Conservation (phyloP, 2,888 invertebrate genomes). For the Glyphotaelius pellucidus region DNA sequence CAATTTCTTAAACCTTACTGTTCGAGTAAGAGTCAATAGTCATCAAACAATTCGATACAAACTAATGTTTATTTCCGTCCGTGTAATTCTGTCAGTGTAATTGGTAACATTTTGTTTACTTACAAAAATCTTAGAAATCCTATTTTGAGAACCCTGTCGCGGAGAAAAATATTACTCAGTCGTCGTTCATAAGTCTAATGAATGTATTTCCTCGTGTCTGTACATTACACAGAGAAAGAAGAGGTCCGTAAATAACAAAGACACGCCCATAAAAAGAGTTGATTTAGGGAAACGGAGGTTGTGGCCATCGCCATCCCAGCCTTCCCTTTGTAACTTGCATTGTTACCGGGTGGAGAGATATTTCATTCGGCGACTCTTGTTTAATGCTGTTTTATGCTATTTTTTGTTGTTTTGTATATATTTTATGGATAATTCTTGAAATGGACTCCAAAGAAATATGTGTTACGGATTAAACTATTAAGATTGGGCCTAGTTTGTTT, state of each 20-base stretch:
- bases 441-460: neutral
- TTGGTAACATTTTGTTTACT: too few species aligned
- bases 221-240: neutral
- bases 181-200: constrained; percentile 21
- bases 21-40: too few species aligned
- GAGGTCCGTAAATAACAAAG: neutral
- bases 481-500: neutral
- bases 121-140: too few species aligned
- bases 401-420: neutral
- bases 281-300: neutral
- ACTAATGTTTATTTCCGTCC: too few species aligned
- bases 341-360: neutral
- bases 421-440: neutral
- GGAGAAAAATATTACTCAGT: neutral
- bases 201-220: constrained; percentile 11
- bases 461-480: neutral
- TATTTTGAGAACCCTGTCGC: neutral
- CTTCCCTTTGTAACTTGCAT: neutral
- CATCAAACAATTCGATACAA: too few species aligned
- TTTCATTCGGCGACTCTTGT: neutral
- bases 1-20: too few species aligned
- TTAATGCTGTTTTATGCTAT: neutral
- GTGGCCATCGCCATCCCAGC: neutral
- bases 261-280: neutral
- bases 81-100: too few species aligned